Percentiles rank a stretch among this genome's conserved stretches.
These are phyloP conservation scores for Prionailurus viverrinus DNA, from an alignment of 2,113 vertebrate genomes.

Conservation along the genomic window DNA sequence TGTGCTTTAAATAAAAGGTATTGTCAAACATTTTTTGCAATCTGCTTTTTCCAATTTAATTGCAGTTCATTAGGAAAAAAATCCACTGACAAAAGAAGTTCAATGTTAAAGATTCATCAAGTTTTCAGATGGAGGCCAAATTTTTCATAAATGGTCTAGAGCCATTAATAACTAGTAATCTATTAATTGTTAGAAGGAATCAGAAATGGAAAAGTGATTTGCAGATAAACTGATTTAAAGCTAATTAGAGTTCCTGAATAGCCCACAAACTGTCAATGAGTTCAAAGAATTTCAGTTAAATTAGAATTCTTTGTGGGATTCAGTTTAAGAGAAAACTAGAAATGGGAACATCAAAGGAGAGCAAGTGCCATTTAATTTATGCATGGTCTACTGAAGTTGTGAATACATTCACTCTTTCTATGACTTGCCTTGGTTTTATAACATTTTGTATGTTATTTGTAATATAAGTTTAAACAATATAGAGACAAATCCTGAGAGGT, in stretches of 20 bases:
- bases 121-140: constrained; percentile 63
- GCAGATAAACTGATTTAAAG: constrained; percentile 79
- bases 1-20: background rate
- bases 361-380: constrained; percentile 5
- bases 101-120: constrained; percentile 42
- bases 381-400: background rate
- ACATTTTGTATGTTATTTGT: constrained; percentile 10
- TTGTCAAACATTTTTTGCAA: constrained; percentile 42
- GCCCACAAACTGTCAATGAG: constrained; percentile 68
- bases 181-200: constrained; percentile 72
- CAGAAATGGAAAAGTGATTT: constrained; percentile 75
- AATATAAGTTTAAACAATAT: background rate
- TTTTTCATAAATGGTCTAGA: constrained; percentile 68
- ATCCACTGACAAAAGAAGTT: constrained; percentile 5
- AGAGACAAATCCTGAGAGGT: background rate
- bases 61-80: background rate
- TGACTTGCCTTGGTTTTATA: background rate
- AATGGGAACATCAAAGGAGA: background rate
- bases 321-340: constrained; percentile 74
- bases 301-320: constrained; percentile 70
- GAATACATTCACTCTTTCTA: background rate
- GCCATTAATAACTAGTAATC: constrained; percentile 73
- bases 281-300: constrained; percentile 69
- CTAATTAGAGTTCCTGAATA: constrained; percentile 81
- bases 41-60: constrained; percentile 58